Evolutionary conservation across 2,797 vertebrate species (phyloP).

Genomic region (Bovichtus variegatus): DNA sequence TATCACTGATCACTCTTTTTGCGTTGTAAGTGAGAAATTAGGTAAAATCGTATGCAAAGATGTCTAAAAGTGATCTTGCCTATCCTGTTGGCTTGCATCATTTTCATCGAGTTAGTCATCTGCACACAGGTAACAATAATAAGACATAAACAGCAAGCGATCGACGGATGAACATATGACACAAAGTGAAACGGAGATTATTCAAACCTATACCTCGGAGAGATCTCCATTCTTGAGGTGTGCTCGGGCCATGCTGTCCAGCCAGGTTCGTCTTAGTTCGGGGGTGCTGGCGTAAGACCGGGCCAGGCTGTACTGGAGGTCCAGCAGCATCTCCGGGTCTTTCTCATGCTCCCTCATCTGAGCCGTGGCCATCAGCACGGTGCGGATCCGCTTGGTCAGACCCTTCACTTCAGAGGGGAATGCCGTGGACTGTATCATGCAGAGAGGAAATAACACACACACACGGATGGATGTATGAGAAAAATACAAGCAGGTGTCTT

Average conservation of each 20-base stretch:
- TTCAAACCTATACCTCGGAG: slow-evolving; percentile 98
- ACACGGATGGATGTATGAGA: background rate
- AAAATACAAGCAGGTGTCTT: background rate
- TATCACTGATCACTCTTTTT: background rate
- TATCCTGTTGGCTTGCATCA: background rate
- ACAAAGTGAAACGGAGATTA: too few species aligned
- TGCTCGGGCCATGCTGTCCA: slow-evolving; percentile 98
- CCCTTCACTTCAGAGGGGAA: slow-evolving; percentile 97
- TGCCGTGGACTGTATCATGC: slow-evolving; percentile 85
- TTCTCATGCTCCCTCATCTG: slow-evolving; percentile 98
- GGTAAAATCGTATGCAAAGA: background rate
- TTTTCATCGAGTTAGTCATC: background rate
- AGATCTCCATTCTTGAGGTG: slow-evolving; percentile 95
- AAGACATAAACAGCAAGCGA: background rate
- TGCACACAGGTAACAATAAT: background rate
- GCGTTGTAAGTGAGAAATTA: background rate
- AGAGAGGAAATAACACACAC: background rate
- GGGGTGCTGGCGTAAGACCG: slow-evolving; percentile 97
- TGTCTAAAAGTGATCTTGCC: background rate
- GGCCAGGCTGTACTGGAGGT: slow-evolving; percentile 97
- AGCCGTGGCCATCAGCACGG: slow-evolving; percentile 97
- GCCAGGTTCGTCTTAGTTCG: slow-evolving; percentile 95
- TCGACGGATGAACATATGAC: accelerated
- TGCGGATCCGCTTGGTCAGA: slow-evolving; percentile 95
- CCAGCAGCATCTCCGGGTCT: slow-evolving; percentile 96